phyloP scores from a whole-genome alignment of 2,113 vertebrate species.

The Phasianus colchicus region DNA sequence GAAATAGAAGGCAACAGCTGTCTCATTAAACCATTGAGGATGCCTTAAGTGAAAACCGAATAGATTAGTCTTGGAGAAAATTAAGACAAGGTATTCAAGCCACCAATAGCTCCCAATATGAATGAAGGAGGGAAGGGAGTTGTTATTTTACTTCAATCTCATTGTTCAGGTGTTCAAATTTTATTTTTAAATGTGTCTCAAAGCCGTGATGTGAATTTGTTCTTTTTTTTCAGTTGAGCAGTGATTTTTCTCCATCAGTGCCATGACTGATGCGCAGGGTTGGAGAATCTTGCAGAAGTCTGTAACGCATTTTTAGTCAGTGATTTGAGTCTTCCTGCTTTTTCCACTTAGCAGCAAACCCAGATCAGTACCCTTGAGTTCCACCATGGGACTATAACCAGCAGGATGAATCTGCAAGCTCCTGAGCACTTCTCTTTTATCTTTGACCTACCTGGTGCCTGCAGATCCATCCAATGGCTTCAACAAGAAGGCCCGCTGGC shows the following conservation, averaged over 20 bases:
- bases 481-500: neutral
- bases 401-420: neutral
- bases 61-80: conserved; percentile 73
- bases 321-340: neutral
- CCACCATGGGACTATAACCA: neutral
- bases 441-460: neutral
- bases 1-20: conserved; percentile 59
- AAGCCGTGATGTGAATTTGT: conserved; percentile 6
- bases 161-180: conserved; percentile 17
- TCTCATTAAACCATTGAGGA: conserved; percentile 63
- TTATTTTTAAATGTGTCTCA: conserved; percentile 43
- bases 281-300: neutral
- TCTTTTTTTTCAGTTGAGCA: neutral
- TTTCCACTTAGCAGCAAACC: neutral
- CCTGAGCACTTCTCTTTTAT: neutral
- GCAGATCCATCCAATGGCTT: neutral
- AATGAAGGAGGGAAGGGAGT: conserved; percentile 33
- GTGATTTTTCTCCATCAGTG: neutral
- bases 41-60: conserved; percentile 63
- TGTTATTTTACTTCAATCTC: conserved; percentile 16
- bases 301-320: neutral
- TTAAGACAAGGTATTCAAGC: conserved; percentile 69
- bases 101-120: conserved; percentile 57
- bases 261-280: neutral
- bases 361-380: neutral